Conservation (phyloP, 2,797 vertebrate species). For the Falco concolor region DNA sequence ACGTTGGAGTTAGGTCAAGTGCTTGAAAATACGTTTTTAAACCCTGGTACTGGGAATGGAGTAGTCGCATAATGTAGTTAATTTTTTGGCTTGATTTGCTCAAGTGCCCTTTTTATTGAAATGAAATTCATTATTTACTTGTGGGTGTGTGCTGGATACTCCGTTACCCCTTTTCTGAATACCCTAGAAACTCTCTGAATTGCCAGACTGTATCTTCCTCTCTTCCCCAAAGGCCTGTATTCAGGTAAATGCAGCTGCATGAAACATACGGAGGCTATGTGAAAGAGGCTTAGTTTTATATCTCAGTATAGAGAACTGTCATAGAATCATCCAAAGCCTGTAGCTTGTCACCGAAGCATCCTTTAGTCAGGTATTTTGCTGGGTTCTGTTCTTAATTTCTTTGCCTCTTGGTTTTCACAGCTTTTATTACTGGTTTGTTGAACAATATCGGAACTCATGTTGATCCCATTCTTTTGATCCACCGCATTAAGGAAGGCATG, state of each 20-base stretch:
- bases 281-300: background rate
- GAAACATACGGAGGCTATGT: background rate
- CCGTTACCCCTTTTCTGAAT: background rate
- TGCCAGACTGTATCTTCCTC: background rate
- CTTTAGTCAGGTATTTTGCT: background rate
- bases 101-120: background rate
- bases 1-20: background rate
- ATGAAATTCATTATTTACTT: background rate
- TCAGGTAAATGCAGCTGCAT: background rate
- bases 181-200: background rate
- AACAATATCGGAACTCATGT: conserved; percentile 98
- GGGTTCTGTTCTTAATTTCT: background rate
- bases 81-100: background rate
- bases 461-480: conserved; percentile 94
- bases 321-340: background rate
- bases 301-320: background rate
- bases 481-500: conserved; percentile 98
- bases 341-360: background rate
- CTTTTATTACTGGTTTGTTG: conserved; percentile 95
- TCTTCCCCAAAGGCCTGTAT: background rate
- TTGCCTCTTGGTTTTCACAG: conserved; percentile 65
- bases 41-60: background rate
- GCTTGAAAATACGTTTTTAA: background rate
- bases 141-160: background rate
- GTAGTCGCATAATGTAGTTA: background rate